Percentiles rank a stretch among this genome's conserved stretches.
These are phyloP conservation scores for Ochropleura leucogaster DNA, from an alignment of 2,888 invertebrate genomes.

Conservation along the genomic window DNA sequence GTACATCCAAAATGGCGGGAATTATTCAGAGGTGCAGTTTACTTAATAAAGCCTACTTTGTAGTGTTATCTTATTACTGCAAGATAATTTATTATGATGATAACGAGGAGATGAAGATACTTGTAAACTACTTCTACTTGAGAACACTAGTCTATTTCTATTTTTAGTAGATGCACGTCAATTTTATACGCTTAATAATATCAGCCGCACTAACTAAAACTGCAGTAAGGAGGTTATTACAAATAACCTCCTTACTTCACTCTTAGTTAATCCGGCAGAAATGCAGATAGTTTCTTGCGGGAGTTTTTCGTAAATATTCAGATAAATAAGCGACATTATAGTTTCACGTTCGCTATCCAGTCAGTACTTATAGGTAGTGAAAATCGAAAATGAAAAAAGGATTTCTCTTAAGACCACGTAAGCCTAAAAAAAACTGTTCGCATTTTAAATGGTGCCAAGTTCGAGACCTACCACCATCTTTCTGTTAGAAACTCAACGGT, in stretches of 20 bases:
- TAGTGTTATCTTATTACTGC: constrained; percentile 50
- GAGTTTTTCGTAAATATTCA: constrained; percentile 13
- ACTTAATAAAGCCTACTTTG: constrained; percentile 48
- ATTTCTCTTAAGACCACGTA: not conserved
- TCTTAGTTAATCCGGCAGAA: too few relatives aligned
- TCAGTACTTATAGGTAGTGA: too few relatives aligned
- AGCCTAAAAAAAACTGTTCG: not conserved
- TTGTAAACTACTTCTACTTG: constrained; percentile 6
- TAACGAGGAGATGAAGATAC: constrained; percentile 33
- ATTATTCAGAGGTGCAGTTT: constrained; percentile 37
- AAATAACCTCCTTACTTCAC: too few relatives aligned
- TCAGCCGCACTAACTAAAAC: too few relatives aligned
- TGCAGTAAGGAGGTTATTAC: too few relatives aligned
- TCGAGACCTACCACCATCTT: not conserved
- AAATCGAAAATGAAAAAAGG: not conserved
- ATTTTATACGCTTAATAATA: constrained; percentile 2
- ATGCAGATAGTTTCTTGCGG: not conserved
- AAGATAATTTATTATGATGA: constrained; percentile 49
- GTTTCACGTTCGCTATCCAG: not conserved
- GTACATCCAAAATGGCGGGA: constrained; percentile 42
- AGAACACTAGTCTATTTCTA: too few relatives aligned
- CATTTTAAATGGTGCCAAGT: not conserved
- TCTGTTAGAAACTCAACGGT: not conserved
- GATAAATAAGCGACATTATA: constrained; percentile 2
- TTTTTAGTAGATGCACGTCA: too few relatives aligned